These are phyloP conservation scores for Stenodera caucasica DNA, from an alignment of 2,888 invertebrate genomes.

Conservation along the genomic window DNA sequence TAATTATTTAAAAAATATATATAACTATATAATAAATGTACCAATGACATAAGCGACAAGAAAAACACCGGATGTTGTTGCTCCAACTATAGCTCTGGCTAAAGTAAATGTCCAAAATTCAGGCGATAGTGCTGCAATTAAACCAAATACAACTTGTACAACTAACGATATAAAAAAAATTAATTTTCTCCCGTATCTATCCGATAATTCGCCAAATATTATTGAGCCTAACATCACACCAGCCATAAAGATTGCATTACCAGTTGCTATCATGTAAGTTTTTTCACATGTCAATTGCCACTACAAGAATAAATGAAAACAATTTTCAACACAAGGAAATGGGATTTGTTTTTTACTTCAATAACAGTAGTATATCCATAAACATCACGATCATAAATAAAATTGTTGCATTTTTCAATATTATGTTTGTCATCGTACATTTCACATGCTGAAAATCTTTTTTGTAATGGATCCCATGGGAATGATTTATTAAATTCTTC, in stretches of 20 bases:
- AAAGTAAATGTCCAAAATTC: conserved; percentile 69
- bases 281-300: conserved; percentile 70
- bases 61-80: conserved; percentile 76
- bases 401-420: conserved; percentile 58
- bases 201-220: conserved; percentile 71
- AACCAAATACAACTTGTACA: conserved; percentile 68
- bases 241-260: conserved; percentile 71
- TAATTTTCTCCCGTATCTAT: conserved; percentile 70
- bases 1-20: no score
- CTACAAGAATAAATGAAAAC: conserved; percentile 50
- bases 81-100: conserved; percentile 68
- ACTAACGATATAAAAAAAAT: conserved; percentile 73
- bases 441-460: conserved; percentile 60
- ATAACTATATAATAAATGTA: conserved; percentile 43
- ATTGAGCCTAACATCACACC: conserved; percentile 75
- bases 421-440: conserved; percentile 55
- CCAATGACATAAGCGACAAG: conserved; percentile 78
- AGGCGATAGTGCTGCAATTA: conserved; percentile 67
- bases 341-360: conserved; percentile 57
- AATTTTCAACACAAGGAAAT: not conserved
- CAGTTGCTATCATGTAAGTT: conserved; percentile 64
- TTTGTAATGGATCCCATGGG: conserved; percentile 57
- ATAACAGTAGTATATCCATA: conserved; percentile 67
- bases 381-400: conserved; percentile 63
- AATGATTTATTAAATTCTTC: conserved; percentile 58